Evolutionary conservation across 2,888 invertebrate species (phyloP), one percentile per base, ranked within the genome.

Genomic region (Chaitophorus viminalis): DNA sequence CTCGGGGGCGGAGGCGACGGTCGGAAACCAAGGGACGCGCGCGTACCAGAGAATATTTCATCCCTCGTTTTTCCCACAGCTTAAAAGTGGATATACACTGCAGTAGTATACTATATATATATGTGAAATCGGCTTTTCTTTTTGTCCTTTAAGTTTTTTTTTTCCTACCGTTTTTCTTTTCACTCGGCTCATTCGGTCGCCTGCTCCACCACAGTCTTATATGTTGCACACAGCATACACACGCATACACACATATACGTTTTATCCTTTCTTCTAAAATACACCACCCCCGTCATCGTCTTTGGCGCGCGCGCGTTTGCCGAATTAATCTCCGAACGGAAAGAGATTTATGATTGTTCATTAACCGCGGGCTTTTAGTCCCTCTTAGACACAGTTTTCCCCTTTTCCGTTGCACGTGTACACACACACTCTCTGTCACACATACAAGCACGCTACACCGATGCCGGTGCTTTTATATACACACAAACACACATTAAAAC

Each of bases 321-420:
- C 87, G 79, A 87, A 81, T 87, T 87, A 87, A 87, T 87, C 87
- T 87, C 74, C 74, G 72, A 81, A 89, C 86, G 88, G 83, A 87
- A 89, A 89, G 89, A 89, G 89, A 89, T 89, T 89, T 89, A 89
- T 89, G 89, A 87, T 89, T 87, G 89, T 89, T 89, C 89, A 89
- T 89, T 89, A 89, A 89, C 89, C 88, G 89, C 88, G 87, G 79
- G 87, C 87, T 87, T 81, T 87, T 87, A 87, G 87, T 87, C 79
- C 81, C 87, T 87, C 81, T 87, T 75, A 70, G 78, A 78, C 60
- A 54, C 60, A 79, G 79, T 81, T 81, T 87, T 87, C 87, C 86
- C 87, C 87, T 87, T 87, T 87, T 81, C 81, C 79, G 78, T 86
- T 33, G 72, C 85, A 77, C 70, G 54, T 79, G 68, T 68, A 76